These are phyloP conservation scores for Pseudochirops cupreus DNA, from an alignment of 2,797 vertebrate species.

Conservation along the genomic window DNA sequence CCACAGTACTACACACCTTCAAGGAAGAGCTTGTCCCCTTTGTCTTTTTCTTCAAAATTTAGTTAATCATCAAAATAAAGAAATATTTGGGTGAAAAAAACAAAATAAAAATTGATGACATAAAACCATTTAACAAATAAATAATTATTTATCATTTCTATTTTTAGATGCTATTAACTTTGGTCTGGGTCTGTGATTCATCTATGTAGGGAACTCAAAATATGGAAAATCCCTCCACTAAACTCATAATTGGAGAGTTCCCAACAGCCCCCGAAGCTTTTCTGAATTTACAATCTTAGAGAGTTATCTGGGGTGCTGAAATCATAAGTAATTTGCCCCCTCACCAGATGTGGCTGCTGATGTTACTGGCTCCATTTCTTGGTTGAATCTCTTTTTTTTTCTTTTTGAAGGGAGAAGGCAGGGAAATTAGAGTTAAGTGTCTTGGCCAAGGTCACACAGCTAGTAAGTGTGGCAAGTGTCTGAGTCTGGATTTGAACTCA, in stretches of 20 bases:
- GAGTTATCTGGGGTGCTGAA: background rate
- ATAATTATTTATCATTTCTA: background rate
- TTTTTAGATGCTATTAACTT: background rate
- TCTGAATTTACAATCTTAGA: background rate
- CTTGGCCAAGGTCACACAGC: too few species aligned
- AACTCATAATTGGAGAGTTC: background rate
- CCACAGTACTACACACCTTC: background rate
- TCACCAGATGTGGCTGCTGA: background rate
- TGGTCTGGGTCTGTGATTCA: background rate
- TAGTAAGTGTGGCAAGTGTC: too few species aligned
- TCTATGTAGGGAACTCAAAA: background rate
- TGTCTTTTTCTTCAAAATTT: background rate
- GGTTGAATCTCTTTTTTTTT: too few species aligned
- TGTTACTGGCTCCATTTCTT: too few species aligned
- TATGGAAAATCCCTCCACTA: background rate
- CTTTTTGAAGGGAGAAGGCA: too few species aligned
- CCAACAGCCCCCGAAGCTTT: background rate
- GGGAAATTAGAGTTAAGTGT: too few species aligned
- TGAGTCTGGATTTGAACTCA: too few species aligned
- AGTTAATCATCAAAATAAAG: background rate
- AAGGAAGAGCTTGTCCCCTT: background rate
- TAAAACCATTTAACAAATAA: background rate
- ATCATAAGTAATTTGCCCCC: background rate
- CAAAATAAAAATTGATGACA: background rate
- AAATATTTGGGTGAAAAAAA: background rate